phyloP scores from a whole-genome alignment of 2,888 invertebrate genomes.

The Matsumyia berberina region DNA sequence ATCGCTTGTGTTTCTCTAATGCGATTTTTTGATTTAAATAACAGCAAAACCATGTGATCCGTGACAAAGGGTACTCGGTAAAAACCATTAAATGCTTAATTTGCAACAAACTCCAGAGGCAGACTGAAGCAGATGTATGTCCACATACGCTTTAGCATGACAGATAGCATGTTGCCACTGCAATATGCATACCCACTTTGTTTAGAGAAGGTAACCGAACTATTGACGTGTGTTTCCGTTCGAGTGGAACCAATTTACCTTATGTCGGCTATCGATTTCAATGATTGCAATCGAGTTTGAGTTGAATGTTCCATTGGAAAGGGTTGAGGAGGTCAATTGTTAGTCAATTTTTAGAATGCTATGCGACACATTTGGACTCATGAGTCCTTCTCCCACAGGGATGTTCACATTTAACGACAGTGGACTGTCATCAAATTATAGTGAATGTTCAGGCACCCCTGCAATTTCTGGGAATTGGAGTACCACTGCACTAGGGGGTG shows the following conservation, averaged over 20 bases:
- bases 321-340: neutral
- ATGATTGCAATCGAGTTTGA: slow-evolving; percentile 4
- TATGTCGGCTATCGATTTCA: slow-evolving; percentile 9
- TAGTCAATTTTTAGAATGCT: neutral
- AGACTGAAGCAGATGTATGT: neutral
- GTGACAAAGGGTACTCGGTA: slow-evolving; percentile 16
- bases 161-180: slow-evolving; percentile 1
- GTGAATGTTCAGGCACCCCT: neutral
- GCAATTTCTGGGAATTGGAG: neutral
- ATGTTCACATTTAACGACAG: neutral
- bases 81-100: slow-evolving; percentile 18
- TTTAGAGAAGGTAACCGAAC: neutral
- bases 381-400: neutral
- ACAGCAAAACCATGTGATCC: slow-evolving; percentile 7
- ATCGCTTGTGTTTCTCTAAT: neutral
- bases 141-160: neutral
- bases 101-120: neutral
- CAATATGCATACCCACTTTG: no score
- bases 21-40: slow-evolving; percentile 28
- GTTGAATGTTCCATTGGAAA: neutral
- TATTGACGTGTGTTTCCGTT: slow-evolving; percentile 1
- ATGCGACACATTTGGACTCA: neutral
- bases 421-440: slow-evolving; percentile 1
- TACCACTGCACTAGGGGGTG: slow-evolving; percentile 13
- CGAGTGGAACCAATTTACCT: slow-evolving; percentile 25